Conservation (phyloP, 1,140 invertebrate genomes). For the Macrosteles quadrilineatus region DNA sequence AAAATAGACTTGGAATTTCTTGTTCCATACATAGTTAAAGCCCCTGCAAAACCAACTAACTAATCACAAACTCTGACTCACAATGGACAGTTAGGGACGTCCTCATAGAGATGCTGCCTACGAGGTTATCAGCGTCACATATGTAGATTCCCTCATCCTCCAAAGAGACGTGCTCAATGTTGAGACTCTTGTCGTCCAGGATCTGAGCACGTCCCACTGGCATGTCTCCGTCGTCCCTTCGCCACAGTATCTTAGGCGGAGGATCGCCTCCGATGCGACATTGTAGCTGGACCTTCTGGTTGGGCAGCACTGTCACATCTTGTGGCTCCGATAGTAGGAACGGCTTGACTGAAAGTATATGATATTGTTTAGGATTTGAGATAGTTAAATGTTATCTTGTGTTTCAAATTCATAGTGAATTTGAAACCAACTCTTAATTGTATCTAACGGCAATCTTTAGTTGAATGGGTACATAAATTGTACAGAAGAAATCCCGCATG, state of each 20-base stretch:
- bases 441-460: too few species aligned
- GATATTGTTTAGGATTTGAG: too few species aligned
- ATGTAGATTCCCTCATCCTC: conserved; percentile 81
- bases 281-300: conserved; percentile 80
- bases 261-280: conserved; percentile 91
- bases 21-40: too few species aligned
- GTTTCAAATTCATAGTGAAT: too few species aligned
- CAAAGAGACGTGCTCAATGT: conserved; percentile 71
- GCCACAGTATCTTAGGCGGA: conserved; percentile 85
- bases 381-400: too few species aligned
- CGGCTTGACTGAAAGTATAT: conserved; percentile 79
- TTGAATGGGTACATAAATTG: too few species aligned
- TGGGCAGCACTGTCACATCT: conserved; percentile 79
- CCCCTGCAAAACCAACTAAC: too few species aligned
- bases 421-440: too few species aligned
- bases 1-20: too few species aligned
- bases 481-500: too few species aligned
- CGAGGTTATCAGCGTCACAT: conserved; percentile 77
- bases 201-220: conserved; percentile 72
- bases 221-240: conserved; percentile 82
- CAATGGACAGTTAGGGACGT: conserved; percentile 75
- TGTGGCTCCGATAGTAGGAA: conserved; percentile 82
- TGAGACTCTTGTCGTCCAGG: conserved; percentile 72
- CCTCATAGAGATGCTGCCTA: conserved; percentile 72
- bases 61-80: conserved; percentile 58